phyloP scores from a whole-genome alignment of 2,797 vertebrate species.

The Crotalus adamanteus region DNA sequence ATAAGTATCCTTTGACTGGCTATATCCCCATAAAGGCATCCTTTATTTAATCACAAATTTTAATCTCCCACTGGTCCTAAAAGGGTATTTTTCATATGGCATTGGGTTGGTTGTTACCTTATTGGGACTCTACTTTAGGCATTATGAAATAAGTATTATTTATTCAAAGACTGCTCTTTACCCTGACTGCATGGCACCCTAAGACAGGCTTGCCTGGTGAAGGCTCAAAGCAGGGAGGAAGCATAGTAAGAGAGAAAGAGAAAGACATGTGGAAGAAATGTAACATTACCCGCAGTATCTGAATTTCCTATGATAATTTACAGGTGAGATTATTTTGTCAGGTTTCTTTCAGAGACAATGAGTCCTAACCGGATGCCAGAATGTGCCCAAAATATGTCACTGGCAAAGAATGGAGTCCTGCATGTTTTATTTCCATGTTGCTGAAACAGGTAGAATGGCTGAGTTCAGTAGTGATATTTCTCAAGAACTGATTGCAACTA shows the following conservation, averaged over 20 bases:
- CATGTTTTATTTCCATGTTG: slow-evolving; percentile 20
- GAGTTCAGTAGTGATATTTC: slow-evolving; percentile 48
- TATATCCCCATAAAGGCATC: neutral
- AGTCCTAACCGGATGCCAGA: slow-evolving; percentile 63
- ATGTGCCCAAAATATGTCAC: slow-evolving; percentile 31
- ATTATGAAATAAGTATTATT: neutral
- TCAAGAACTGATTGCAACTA: neutral
- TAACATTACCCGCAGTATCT: neutral
- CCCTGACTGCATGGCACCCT: neutral
- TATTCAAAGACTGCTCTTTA: neutral
- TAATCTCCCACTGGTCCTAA: neutral
- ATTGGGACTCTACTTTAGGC: neutral
- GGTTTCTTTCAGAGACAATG: slow-evolving; percentile 47
- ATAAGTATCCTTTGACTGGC: neutral
- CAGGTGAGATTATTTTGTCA: slow-evolving; percentile 48
- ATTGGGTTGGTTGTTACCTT: neutral
- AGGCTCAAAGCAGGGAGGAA: slow-evolving; percentile 1
- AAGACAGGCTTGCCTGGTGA: slow-evolving; percentile 23
- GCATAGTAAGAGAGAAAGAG: neutral
- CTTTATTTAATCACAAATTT: neutral
- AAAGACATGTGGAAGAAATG: slow-evolving; percentile 9
- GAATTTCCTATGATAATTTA: slow-evolving; percentile 64
- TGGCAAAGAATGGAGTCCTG: slow-evolving; percentile 38
- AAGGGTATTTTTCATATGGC: neutral
- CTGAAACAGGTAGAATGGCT: slow-evolving; percentile 47